Base-by-base conservation (phyloP, 2,888 invertebrate genomes). In the Stegophylla sp. region DNA sequence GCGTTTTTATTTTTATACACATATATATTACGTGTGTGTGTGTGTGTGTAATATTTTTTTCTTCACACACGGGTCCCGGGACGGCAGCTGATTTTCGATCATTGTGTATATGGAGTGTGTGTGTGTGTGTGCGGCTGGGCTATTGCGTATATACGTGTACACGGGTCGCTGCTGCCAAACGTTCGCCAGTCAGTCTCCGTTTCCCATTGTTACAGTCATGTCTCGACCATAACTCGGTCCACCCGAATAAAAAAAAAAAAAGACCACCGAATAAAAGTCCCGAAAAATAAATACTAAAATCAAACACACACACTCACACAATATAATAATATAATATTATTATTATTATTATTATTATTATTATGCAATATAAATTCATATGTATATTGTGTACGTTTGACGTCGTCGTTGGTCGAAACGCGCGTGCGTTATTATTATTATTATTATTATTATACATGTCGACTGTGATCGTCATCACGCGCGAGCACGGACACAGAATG, bases 131-230 rank as follows among this genome's bases (percentile, higher is more conserved):
- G 17, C 17, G 51, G 15, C 4, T 51, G 26, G 20, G 28, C 26
- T 7, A n/a, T 59, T 20, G 20, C n/a, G 20, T 48, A n/a, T n/a
- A n/a, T n/a, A n/a, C n/a, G n/a, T n/a, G n/a, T n/a, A n/a, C n/a
- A 1, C 23, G 43, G 20, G n/a, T 17, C 67, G 59, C 45, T 43
- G 67, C 45, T 43, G 67, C 67, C 66, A 43, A 77, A 77, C 59
- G 69, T 10, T 34, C 64, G 66, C 34, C n/a, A n/a, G n/a, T n/a
- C n/a, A n/a, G n/a, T n/a, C n/a, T n/a, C n/a, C n/a, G 79, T 71
- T 7, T 34, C 69, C 79, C 61, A 71, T 79, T 79, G 79, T 79
- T 71, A 71, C 79, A 20, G 79, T 79, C 79, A 71, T 79, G 79
- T 79, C 61, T 79, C 79, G 79, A 61, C 79, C 79, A 51, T 79